phyloP scores from a whole-genome alignment of 2,888 invertebrate species.

The Caenorhabditis sp. region DNA sequence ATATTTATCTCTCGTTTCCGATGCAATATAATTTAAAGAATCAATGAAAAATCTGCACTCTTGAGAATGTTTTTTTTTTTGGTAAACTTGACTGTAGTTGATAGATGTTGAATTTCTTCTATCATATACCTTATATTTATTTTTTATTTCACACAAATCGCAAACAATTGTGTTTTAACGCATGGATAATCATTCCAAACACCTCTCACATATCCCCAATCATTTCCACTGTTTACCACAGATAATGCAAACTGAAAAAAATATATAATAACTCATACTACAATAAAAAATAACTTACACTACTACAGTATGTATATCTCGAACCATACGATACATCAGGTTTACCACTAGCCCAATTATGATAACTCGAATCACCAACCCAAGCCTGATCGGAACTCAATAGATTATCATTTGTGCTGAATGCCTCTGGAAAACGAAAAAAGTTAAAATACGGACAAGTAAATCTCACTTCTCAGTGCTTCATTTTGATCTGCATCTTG shows the following conservation, averaged over 20 bases:
- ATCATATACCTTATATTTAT: background rate
- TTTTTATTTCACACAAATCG: conserved; percentile 3
- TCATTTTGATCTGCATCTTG: background rate
- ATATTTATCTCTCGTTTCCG: too few species aligned
- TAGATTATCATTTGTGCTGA: background rate
- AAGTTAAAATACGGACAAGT: background rate
- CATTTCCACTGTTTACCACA: background rate
- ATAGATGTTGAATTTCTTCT: too few species aligned
- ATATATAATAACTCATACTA: background rate
- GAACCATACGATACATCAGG: background rate
- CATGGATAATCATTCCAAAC: conserved; percentile 13
- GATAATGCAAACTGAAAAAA: conserved; percentile 9
- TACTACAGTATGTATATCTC: background rate
- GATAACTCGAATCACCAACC: background rate
- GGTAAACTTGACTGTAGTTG: too few species aligned
- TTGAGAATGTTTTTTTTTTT: too few species aligned
- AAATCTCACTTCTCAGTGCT: background rate
- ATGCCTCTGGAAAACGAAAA: background rate
- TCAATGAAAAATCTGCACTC: too few species aligned
- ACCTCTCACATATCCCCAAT: conserved; percentile 2
- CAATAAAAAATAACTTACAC: background rate
- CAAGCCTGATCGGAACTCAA: background rate
- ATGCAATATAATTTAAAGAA: too few species aligned
- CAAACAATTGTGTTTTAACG: conserved; percentile 1
- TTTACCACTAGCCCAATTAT: background rate